Evolutionary conservation across 2,888 invertebrate genomes (phyloP).

Genomic region (Gryllus longicercus): DNA sequence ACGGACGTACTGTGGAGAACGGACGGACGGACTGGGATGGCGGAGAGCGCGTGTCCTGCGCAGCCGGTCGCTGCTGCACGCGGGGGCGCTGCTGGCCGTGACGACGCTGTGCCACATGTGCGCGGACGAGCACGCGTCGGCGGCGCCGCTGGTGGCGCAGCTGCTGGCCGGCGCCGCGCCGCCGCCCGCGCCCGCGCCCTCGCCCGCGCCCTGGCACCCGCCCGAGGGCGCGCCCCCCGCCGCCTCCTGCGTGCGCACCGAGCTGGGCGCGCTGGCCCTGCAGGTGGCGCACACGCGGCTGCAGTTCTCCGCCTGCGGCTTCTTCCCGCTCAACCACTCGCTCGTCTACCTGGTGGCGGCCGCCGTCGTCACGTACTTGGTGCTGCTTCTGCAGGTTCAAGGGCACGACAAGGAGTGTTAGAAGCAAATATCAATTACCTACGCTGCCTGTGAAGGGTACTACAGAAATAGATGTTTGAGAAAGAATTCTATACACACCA

Average conservation of each 20-base stretch:
- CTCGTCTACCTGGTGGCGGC: not conserved
- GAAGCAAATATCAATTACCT: too few species aligned
- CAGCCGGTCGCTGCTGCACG: not conserved
- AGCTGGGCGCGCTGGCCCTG: not conserved
- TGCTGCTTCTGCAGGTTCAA: not conserved
- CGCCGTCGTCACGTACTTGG: not conserved
- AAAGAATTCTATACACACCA: too few species aligned
- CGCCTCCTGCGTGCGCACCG: not conserved
- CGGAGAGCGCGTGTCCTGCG: too few species aligned
- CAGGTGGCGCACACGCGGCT: not conserved
- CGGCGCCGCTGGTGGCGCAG: not conserved
- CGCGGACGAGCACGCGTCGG: not conserved
- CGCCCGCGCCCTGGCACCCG: not conserved
- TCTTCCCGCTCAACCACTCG: constrained; percentile 2
- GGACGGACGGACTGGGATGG: too few species aligned
- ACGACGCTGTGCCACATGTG: constrained; percentile 8
- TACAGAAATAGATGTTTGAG: too few species aligned
- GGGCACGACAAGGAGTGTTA: too few species aligned
- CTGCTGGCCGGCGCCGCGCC: not conserved
- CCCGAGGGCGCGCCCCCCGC: not conserved
- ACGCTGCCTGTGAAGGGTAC: too few species aligned
- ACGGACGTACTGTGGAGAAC: too few species aligned
- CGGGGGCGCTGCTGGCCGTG: not conserved
- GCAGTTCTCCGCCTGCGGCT: not conserved
- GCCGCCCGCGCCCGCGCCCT: not conserved